Percentiles rank a stretch among this genome's conserved stretches.
Conservation (phyloP, 2,888 invertebrate species). For the Carcina quercana region DNA sequence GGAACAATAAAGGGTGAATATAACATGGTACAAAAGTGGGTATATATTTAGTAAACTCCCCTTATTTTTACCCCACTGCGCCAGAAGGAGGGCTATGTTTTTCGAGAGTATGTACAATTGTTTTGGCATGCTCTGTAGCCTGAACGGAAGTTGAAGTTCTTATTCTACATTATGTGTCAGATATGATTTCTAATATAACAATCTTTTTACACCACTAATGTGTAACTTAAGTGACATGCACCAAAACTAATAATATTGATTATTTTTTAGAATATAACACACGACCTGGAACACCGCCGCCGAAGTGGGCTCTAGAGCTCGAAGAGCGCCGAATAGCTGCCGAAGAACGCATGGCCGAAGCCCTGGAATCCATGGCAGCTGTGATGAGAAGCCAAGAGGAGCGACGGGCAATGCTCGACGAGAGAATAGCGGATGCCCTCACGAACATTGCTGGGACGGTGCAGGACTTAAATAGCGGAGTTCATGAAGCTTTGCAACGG, state of each 20-base stretch:
- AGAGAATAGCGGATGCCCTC: constrained; percentile 43
- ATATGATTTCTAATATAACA: no score
- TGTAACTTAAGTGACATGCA: no score
- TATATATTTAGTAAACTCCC: no score
- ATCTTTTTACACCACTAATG: no score
- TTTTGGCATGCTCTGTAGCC: no score
- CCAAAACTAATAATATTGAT: constrained; percentile 5
- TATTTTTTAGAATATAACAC: constrained; percentile 35
- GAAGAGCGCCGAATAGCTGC: constrained; percentile 54
- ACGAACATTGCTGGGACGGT: constrained; percentile 44
- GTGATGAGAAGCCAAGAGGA: constrained; percentile 47
- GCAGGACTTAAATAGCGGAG: constrained; percentile 46
- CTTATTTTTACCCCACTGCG: no score
- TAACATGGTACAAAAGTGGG: no score
- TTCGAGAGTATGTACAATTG: no score
- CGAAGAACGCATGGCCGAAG: constrained; percentile 53
- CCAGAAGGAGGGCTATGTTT: no score
- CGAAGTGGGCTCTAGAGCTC: constrained; percentile 53
- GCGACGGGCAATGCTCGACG: constrained; percentile 38
- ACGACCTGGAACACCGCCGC: constrained; percentile 38
- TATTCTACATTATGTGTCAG: no score
- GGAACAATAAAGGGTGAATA: no score
- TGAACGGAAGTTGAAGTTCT: no score
- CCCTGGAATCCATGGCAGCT: constrained; percentile 45
- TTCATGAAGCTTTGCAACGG: constrained; percentile 46